Evolutionary conservation across 2,797 vertebrate species (phyloP).

Genomic region (Mus caroli): DNA sequence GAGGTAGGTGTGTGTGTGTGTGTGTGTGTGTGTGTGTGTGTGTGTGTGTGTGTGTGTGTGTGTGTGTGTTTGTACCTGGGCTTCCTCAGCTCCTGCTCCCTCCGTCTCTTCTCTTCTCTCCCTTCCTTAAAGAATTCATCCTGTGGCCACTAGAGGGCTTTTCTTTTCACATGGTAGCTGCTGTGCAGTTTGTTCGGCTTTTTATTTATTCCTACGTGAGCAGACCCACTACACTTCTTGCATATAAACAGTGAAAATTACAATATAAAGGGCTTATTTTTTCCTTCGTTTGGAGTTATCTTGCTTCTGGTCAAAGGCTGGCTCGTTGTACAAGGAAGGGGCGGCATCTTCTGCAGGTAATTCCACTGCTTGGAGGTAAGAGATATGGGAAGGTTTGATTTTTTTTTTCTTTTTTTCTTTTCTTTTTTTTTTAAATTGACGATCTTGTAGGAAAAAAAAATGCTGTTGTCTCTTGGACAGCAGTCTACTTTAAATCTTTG

Average conservation of each 20-base stretch:
- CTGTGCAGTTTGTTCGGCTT: conserved; percentile 86
- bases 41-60: background rate
- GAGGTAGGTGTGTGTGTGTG: background rate
- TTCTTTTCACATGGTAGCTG: conserved; percentile 82
- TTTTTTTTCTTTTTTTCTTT: conserved; percentile 54
- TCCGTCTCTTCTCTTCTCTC: background rate
- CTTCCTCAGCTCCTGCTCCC: conserved; percentile 55
- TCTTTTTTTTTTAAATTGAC: conserved; percentile 70
- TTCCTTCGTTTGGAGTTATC: conserved; percentile 85
- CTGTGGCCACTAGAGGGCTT: conserved; percentile 90
- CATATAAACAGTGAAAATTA: conserved; percentile 87
- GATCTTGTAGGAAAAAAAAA: conserved; percentile 80
- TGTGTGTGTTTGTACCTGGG: background rate
- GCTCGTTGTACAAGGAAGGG: conserved; percentile 79
- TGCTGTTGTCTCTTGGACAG: conserved; percentile 74
- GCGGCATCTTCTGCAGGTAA: conserved; percentile 86
- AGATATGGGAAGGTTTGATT: conserved; percentile 79
- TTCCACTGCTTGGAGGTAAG: conserved; percentile 90
- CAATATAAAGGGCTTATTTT: conserved; percentile 84
- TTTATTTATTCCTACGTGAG: conserved; percentile 91
- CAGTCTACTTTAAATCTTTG: conserved; percentile 86
- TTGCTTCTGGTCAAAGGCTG: conserved; percentile 80
- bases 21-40: background rate
- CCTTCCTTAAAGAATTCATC: conserved; percentile 82
- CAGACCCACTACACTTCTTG: conserved; percentile 88